phyloP scores from a whole-genome alignment of 2,888 invertebrate genomes.

The Epirrhoe tristata region DNA sequence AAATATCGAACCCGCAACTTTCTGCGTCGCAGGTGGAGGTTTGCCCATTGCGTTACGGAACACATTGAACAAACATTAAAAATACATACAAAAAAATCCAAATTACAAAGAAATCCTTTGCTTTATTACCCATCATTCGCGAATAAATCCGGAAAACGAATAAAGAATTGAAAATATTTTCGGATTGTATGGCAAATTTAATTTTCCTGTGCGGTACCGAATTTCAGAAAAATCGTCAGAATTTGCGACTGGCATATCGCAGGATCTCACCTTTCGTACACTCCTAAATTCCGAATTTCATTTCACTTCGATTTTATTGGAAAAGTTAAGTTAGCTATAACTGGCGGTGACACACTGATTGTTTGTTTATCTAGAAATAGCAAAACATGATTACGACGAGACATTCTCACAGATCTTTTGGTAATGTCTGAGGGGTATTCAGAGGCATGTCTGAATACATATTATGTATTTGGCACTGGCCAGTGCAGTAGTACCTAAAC shows the following conservation, averaged over 20 bases:
- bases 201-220: conserved; percentile 49
- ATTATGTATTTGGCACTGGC: too few species aligned
- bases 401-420: too few species aligned
- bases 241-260: conserved; percentile 63
- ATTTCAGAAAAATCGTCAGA: conserved; percentile 57
- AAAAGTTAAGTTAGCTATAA: conserved; percentile 76
- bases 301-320: conserved; percentile 81
- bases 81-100: too few species aligned
- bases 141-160: conserved; percentile 27
- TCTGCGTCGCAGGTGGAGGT: too few species aligned
- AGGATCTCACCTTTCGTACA: conserved; percentile 65
- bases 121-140: conserved; percentile 7
- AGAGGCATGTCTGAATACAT: too few species aligned
- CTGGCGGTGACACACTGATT: conserved; percentile 51
- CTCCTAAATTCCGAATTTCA: conserved; percentile 77
- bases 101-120: conserved; percentile 16
- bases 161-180: conserved; percentile 43
- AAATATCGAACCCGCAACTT: too few species aligned
- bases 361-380: not conserved
- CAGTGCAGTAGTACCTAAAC: too few species aligned
- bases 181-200: conserved; percentile 57
- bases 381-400: too few species aligned
- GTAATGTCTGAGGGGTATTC: too few species aligned
- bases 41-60: too few species aligned
- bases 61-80: too few species aligned